These are phyloP conservation scores for Hypothenemus hampei DNA, from an alignment of 1,140 invertebrate genomes.

Conservation along the genomic window DNA sequence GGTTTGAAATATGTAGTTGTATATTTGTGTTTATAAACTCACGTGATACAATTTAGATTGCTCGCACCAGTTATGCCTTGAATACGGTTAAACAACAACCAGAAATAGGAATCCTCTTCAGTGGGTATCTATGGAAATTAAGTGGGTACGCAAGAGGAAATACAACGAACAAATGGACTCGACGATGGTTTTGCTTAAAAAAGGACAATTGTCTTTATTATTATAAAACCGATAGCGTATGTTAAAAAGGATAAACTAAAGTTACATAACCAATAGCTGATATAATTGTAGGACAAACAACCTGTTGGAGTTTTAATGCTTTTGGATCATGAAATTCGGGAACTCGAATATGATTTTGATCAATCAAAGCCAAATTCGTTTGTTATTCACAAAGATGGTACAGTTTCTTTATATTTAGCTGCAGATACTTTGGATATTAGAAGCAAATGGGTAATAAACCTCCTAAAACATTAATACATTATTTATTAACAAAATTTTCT, in stretches of 20 bases:
- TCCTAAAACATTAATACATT: too few species aligned
- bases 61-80: conserved; percentile 3
- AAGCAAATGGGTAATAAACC: conserved; percentile 58
- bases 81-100: conserved; percentile 52
- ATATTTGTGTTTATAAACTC: conserved; percentile 54
- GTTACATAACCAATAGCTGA: background rate
- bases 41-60: too few species aligned
- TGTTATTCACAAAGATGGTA: conserved; percentile 68
- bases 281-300: conserved; percentile 65
- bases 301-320: conserved; percentile 86
- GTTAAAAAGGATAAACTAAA: conserved; percentile 32
- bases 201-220: conserved; percentile 92
- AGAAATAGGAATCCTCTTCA: conserved; percentile 58
- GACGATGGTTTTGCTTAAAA: conserved; percentile 86
- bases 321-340: conserved; percentile 71
- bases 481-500: conserved; percentile 25
- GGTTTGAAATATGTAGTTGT: background rate
- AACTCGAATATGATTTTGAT: conserved; percentile 55
- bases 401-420: conserved; percentile 72
- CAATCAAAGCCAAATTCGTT: conserved; percentile 56
- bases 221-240: conserved; percentile 84
- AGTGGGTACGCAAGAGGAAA: conserved; percentile 53
- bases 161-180: conserved; percentile 71
- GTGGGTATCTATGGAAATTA: conserved; percentile 75
- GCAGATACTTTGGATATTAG: conserved; percentile 72